These are phyloP conservation scores for Phylloscopus trochiloides DNA, from an alignment of 2,113 vertebrate genomes.

Conservation along the genomic window DNA sequence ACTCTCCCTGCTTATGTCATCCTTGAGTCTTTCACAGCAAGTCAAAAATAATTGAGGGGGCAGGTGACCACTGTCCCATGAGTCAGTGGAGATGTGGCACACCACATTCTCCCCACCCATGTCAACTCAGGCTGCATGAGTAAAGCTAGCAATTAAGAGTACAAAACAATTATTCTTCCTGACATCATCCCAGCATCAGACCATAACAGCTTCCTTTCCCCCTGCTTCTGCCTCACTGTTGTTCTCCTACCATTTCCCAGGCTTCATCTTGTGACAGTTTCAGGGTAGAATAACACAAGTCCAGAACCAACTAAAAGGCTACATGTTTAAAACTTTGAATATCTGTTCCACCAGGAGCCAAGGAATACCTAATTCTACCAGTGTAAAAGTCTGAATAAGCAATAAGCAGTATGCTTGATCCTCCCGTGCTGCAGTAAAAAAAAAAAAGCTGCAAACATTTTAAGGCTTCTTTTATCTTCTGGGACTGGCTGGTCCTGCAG, in stretches of 20 bases:
- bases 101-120: not conserved
- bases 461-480: not conserved
- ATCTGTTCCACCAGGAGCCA: not conserved
- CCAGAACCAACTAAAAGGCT: not conserved
- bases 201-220: slow-evolving; percentile 1
- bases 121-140: not conserved
- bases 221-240: not conserved
- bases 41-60: not conserved
- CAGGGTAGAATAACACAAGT: not conserved
- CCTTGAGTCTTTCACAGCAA: not conserved
- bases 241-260: not conserved
- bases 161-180: slow-evolving; percentile 47
- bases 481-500: not conserved
- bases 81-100: not conserved
- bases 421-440: not conserved
- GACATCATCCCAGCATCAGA: slow-evolving; percentile 1
- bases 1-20: not conserved
- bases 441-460: not conserved
- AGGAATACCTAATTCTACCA: not conserved
- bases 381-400: not conserved
- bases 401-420: not conserved
- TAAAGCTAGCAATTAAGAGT: slow-evolving; percentile 11
- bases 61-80: not conserved
- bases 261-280: not conserved
- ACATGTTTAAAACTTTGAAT: not conserved